A percentile compares a stretch with the other conserved stretches of the same genome.
Conservation (phyloP, 2,888 invertebrate genomes). For the Adela reaumurella region DNA sequence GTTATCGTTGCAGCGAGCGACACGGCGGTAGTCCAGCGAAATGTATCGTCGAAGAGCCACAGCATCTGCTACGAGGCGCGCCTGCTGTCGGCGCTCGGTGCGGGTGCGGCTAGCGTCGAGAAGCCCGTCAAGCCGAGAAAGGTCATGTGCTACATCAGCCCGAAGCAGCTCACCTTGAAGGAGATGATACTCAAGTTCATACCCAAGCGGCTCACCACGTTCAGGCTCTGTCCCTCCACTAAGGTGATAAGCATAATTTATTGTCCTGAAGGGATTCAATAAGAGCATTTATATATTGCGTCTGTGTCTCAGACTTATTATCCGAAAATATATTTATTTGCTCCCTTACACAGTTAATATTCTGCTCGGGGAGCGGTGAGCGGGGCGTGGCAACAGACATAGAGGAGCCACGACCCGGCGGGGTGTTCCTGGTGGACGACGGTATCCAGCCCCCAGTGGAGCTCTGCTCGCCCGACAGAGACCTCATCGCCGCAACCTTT, state of each 20-base stretch:
- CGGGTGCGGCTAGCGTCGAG: slow-evolving; percentile 24
- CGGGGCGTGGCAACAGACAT: neutral
- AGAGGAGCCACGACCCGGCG: slow-evolving; percentile 32
- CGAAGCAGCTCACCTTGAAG: slow-evolving; percentile 86
- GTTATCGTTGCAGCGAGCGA: slow-evolving; percentile 77
- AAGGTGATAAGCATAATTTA: too few relatives aligned
- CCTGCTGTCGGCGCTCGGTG: slow-evolving; percentile 13
- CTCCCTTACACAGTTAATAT: slow-evolving; percentile 13
- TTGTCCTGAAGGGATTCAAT: too few relatives aligned
- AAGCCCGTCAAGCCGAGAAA: slow-evolving; percentile 73
- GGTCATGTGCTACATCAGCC: slow-evolving; percentile 86
- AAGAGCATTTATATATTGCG: too few relatives aligned
- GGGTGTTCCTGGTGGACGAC: slow-evolving; percentile 82
- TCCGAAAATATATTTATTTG: too few relatives aligned
- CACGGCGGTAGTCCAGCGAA: slow-evolving; percentile 81
- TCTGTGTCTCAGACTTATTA: too few relatives aligned
- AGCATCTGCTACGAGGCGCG: slow-evolving; percentile 83
- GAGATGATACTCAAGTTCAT: slow-evolving; percentile 92
- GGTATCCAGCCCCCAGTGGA: slow-evolving; percentile 86
- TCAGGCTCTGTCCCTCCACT: slow-evolving; percentile 90
- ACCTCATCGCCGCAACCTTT: slow-evolving; percentile 90
- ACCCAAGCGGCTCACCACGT: slow-evolving; percentile 86
- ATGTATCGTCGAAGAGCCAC: slow-evolving; percentile 79
- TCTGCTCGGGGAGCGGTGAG: slow-evolving; percentile 14
- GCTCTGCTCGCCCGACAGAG: slow-evolving; percentile 78